Base-by-base conservation (phyloP, 64 coral and sea anemone genomes). In the Montipora cactus region DNA sequence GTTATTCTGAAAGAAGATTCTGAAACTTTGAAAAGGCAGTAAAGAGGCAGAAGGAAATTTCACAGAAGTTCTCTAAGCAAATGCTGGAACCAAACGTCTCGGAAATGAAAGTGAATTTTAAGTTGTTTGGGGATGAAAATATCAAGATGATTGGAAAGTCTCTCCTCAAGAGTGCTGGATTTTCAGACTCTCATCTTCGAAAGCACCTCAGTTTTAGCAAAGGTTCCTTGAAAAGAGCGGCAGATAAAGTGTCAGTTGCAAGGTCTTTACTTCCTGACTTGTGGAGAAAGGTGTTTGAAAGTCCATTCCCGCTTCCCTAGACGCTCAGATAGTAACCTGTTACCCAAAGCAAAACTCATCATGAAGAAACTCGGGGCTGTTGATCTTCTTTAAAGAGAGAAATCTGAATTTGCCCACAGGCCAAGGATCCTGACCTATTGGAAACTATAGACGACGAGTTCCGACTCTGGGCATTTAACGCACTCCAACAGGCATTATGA, bases 401-500 rank as follows among this genome's bases (percentile, higher is more conserved):
- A 59, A 53, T 45, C 37, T 1, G 51, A 59, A 18, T 73, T 89
- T 15, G 67, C 52, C 25, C 70, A 89, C 37, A 73, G 87, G 15
- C 87, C 87, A 10, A 68, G 73, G 44, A 90, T 77, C 19, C 77
- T 1, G 52, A 61, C 20, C 3, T 81, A 49, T 67, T 91, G 59
- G 77, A 81, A 69, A 77, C 59, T 44, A 79, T 91, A 8, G n/a
- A n/a, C n/a, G 57, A 79, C 78, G 25, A 77, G 78, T 61, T 44
- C 50, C 9, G 77, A 90, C 21, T 80, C 89, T 47, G 76, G 89
- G 4, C 23, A 67, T 77, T 23, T 90, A 2, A 79, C 89, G 15
- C 89, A 90, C 37, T 57, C 77, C 20, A 79, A 77, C 49, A 77
- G 89, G 20, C 57, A 67, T 49, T 90, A 47, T 67, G 76, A 58